Base-by-base conservation (phyloP, 1,140 invertebrate genomes). In the Sinella curviseta region DNA sequence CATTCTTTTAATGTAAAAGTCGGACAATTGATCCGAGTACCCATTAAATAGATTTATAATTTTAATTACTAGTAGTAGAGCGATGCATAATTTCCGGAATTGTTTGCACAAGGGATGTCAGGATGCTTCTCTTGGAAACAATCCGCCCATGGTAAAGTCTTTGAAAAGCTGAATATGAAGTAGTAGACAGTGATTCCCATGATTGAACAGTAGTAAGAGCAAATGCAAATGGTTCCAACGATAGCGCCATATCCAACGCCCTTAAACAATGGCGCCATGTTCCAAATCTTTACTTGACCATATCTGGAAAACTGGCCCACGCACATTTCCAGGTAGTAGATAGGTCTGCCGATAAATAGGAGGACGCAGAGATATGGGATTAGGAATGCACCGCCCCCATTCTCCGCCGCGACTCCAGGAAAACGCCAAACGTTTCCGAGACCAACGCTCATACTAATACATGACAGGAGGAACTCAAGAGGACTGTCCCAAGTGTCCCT, bases 321-420 rank as follows among this genome's bases (percentile, higher is more conserved):
- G 39, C 87, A 86, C 39, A 88, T 86, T 86, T 88, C 90, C 88
- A 87, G 87, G 85, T 89, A 89, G 83, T 90, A 95, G 86, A 95
- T 92, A 14, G 94, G 94, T 55, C 94, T 89, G 1, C 94, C 94
- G 82, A 94, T 93, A 20, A 93, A 87, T 12, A 93, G 82, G 78
- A 94, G 86, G 88, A 95, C 94, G 36, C 95, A 84, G 30, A 94
- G 86, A 86, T 95, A 96, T 0, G 93, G 93, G 48, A 96, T 89
- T 0, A 96, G 87, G 87, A 94, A 94, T 0, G 30, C 70, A 8
- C 70, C 70, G 4, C 70, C 70, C 8, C 74, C 74, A 26, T 75
- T 75, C 2, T 17, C 4, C 3, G 34, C 34, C 14, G 74, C 74
- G 3, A 48, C 74, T 24, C 17, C 34, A 8, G 74, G 74, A 48